Evolutionary conservation across 2,113 vertebrate species (phyloP), one percentile per base, ranked within the genome.

Genomic region (Sylvilagus bachmani): DNA sequence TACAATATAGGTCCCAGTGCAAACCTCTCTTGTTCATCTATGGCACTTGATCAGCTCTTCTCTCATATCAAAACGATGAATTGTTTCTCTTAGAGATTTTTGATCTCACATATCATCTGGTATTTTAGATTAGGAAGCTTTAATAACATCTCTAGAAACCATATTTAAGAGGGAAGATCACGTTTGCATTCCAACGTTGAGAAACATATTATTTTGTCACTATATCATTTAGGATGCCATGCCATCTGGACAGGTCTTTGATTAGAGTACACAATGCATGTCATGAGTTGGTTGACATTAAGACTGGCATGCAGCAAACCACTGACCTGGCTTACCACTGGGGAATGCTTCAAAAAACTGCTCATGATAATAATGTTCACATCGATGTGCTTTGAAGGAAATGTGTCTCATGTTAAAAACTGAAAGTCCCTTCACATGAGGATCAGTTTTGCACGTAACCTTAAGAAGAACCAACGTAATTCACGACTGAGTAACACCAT

Each of bases 321-420:
- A 12, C 21, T 66, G 38, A 33, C 33, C 64, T 75, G 73, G 87
- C 55, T 75, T 70, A 73, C 22, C 25, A 17, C 14, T 27, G 21
- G 61, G 61, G 53, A 96, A 71, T 83, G 38, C 78, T 67, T 89
- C 27, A 83, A 21, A 93, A 81, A 86, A 78, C 19, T 51, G 27
- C 21, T 85, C 62, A 80, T 27, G 10, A 38, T 78, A 31, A 77
- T 66, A 53, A 51, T 29, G n/a, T 79, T 77, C 66, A 51, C n/a
- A 71, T 9, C 55, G 29, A 58, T 53, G 9, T 55, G n/a, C 89
- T 91, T 84, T 55, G 53, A 89, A 94, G 77, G 77, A 91, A 89
- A 86, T 73, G 61, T 82, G 78, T 64, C 51, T 67, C 29, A 13
- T 62, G 33, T 74, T 90, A 67, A 16, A n/a, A 10, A 75, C 11